Evolutionary conservation across 1,140 invertebrate species (phyloP).

Genomic region (Brachionus paranguensis): DNA sequence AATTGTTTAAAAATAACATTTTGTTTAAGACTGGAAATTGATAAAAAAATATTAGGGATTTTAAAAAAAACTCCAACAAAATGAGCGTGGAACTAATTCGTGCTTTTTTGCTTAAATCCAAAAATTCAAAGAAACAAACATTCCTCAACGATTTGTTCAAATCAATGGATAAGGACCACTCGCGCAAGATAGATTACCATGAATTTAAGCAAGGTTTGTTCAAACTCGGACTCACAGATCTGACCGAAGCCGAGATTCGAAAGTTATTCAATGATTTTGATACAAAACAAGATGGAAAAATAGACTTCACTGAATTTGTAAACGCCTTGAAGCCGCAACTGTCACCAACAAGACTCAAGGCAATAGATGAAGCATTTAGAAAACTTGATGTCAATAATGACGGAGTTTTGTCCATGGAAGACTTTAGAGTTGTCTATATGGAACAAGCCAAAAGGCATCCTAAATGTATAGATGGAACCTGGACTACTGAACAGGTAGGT

Average conservation of each 20-base stretch:
- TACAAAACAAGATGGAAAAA: slow-evolving; percentile 36
- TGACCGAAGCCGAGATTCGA: slow-evolving; percentile 31
- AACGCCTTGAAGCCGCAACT: background rate
- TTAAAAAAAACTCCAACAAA: background rate
- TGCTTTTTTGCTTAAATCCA: slow-evolving; percentile 35
- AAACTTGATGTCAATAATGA: slow-evolving; percentile 35
- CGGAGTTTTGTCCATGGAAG: slow-evolving; percentile 33
- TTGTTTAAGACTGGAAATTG: background rate
- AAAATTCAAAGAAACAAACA: slow-evolving; percentile 14
- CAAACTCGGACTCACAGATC: background rate
- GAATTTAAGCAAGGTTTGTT: slow-evolving; percentile 32
- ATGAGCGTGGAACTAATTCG: slow-evolving; percentile 38
- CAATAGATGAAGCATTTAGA: slow-evolving; percentile 27
- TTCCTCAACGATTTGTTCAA: slow-evolving; percentile 33
- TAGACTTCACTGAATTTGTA: slow-evolving; percentile 33
- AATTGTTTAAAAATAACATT: background rate
- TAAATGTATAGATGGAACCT: slow-evolving; percentile 19
- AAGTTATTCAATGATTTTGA: slow-evolving; percentile 37
- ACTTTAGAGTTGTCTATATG: slow-evolving; percentile 31
- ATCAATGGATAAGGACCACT: slow-evolving; percentile 38
- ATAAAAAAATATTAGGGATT: background rate
- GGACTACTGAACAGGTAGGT: slow-evolving; percentile 33
- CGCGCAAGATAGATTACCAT: slow-evolving; percentile 17
- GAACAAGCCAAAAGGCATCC: slow-evolving; percentile 36
- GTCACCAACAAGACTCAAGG: background rate